Evolutionary conservation across 2,888 invertebrate species (phyloP).

Genomic region (Brachypalpus laphriformis): DNA sequence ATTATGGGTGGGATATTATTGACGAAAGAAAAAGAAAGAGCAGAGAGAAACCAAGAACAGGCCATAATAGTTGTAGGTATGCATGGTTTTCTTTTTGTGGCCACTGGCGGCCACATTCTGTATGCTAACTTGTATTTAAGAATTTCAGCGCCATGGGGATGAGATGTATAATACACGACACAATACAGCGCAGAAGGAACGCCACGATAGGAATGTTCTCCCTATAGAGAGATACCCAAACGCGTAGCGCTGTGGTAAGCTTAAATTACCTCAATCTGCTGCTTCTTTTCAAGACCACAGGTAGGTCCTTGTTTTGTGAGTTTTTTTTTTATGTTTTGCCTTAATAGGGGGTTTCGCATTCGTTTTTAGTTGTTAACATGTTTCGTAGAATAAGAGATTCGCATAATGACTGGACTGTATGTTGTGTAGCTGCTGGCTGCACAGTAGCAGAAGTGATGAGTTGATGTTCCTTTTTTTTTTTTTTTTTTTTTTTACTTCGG

Average conservation of each 20-base stretch:
- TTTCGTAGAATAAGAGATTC: conserved; percentile 71
- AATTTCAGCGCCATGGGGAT: conserved; percentile 71
- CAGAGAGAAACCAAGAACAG: conserved; percentile 25
- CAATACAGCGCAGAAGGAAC: conserved; percentile 22
- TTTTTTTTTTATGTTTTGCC: conserved; percentile 46
- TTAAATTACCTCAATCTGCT: conserved; percentile 68
- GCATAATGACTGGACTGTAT: conserved; percentile 39
- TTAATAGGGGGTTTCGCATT: conserved; percentile 63
- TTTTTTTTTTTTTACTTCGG: background rate
- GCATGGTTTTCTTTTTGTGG: background rate
- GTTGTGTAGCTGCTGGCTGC: conserved; percentile 48
- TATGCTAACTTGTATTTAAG: conserved; percentile 52
- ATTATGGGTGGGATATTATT: conserved; percentile 47
- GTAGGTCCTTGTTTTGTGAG: conserved; percentile 58
- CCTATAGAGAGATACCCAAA: conserved; percentile 24
- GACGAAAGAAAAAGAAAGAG: conserved; percentile 16
- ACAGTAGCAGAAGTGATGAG: conserved; percentile 58
- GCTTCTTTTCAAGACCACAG: conserved; percentile 29
- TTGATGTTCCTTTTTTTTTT: conserved; percentile 1
- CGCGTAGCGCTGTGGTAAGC: conserved; percentile 38
- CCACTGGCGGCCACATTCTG: conserved; percentile 30
- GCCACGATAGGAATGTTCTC: conserved; percentile 44
- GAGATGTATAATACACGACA: conserved; percentile 33
- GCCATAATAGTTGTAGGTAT: conserved; percentile 38
- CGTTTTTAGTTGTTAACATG: conserved; percentile 67